Evolutionary conservation across 1,140 invertebrate species (phyloP).

Genomic region (Stegodyphus dumicola): DNA sequence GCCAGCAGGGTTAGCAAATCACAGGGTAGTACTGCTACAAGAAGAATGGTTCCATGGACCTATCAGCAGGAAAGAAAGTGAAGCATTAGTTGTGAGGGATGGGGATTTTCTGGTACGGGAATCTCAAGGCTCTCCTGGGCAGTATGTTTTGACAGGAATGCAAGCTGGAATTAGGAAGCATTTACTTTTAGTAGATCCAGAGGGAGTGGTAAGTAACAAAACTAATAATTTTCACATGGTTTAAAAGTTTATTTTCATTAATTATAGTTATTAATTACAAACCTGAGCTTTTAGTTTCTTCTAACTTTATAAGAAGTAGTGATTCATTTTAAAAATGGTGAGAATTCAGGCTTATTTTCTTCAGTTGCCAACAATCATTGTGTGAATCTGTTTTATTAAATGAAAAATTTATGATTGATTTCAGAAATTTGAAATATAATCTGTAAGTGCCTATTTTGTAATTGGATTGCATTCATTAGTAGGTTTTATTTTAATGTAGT

Average conservation of each 20-base stretch:
- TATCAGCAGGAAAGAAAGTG: constrained; percentile 84
- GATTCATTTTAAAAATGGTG: too few relatives aligned
- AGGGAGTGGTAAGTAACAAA: constrained; percentile 84
- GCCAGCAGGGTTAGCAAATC: constrained; percentile 49
- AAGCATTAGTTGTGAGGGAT: constrained; percentile 79
- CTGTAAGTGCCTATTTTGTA: too few relatives aligned
- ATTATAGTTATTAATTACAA: background rate
- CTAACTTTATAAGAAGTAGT: too few relatives aligned
- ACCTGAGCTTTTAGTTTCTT: too few relatives aligned
- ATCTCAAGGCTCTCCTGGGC: constrained; percentile 86
- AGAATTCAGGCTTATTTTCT: too few relatives aligned
- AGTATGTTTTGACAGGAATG: constrained; percentile 95
- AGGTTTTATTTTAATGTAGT: too few relatives aligned
- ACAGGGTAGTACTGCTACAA: constrained; percentile 40
- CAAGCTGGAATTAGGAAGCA: constrained; percentile 90
- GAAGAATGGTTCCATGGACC: constrained; percentile 85
- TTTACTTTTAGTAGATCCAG: constrained; percentile 93
- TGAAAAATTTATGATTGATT: too few relatives aligned
- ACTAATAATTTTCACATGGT: background rate
- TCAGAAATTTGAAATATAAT: too few relatives aligned
- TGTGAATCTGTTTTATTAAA: too few relatives aligned
- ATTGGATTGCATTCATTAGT: too few relatives aligned
- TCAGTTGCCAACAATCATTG: too few relatives aligned
- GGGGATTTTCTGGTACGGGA: constrained; percentile 97
- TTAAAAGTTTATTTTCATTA: background rate